Evolutionary conservation across 2,797 vertebrate genomes (phyloP).

Genomic region (Microcaecilia unicolor): DNA sequence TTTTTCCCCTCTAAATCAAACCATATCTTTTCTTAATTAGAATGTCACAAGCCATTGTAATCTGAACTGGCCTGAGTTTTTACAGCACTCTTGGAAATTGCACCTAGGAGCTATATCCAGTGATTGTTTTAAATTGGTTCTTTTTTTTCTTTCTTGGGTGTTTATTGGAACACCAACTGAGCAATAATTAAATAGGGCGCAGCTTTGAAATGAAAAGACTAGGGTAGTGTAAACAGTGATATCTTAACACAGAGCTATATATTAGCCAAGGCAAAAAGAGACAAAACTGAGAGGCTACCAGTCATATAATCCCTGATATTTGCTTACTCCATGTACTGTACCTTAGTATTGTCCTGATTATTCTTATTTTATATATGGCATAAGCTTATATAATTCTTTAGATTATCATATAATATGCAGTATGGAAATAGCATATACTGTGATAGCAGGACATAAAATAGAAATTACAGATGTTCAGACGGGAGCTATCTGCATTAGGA

Average conservation of each 20-base stretch:
- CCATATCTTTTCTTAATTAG: slow-evolving; percentile 74
- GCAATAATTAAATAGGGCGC: slow-evolving; percentile 35
- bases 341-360: no score
- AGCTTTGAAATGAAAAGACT: slow-evolving; percentile 13
- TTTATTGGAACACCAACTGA: slow-evolving; percentile 31
- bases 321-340: no score
- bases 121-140: slow-evolving; percentile 48
- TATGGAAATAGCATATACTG: no score
- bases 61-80: slow-evolving; percentile 43
- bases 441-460: no score
- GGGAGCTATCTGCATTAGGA: no score
- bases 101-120: slow-evolving; percentile 51
- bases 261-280: neutral
- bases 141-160: slow-evolving; percentile 13
- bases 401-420: no score
- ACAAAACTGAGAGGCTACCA: neutral
- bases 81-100: slow-evolving; percentile 63
- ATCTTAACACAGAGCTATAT: neutral
- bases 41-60: slow-evolving; percentile 38
- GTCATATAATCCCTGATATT: neutral
- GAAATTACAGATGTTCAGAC: no score
- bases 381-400: no score
- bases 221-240: neutral
- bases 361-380: no score
- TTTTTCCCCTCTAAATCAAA: slow-evolving; percentile 64